phyloP scores from a whole-genome alignment of 2,113 vertebrate genomes.

The Anguilla rostrata region DNA sequence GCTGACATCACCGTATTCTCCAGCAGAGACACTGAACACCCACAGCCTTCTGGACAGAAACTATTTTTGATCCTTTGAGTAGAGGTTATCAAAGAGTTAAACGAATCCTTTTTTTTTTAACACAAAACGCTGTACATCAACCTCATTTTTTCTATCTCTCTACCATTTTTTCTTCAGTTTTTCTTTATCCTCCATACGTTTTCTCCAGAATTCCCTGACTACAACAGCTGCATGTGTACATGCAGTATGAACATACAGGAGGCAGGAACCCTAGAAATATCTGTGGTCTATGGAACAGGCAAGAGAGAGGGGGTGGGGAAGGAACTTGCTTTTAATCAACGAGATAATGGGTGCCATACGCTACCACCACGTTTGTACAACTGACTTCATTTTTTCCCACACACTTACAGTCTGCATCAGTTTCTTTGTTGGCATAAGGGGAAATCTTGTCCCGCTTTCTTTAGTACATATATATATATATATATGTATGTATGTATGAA shows the following conservation, averaged over 20 bases:
- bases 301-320: slow-evolving; percentile 46
- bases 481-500: slow-evolving; percentile 45
- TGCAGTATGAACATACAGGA: slow-evolving; percentile 61
- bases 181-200: slow-evolving; percentile 54
- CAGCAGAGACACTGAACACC: slow-evolving; percentile 49
- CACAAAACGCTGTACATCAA: slow-evolving; percentile 20
- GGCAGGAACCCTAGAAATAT: slow-evolving; percentile 69
- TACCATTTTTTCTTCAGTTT: slow-evolving; percentile 44
- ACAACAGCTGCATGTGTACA: slow-evolving; percentile 63
- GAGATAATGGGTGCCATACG: slow-evolving; percentile 77
- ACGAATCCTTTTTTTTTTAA: slow-evolving; percentile 31
- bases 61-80: slow-evolving; percentile 48
- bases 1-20: slow-evolving; percentile 30
- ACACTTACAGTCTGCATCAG: slow-evolving; percentile 28
- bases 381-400: slow-evolving; percentile 50
- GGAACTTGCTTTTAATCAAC: slow-evolving; percentile 81
- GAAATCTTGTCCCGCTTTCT: slow-evolving; percentile 44
- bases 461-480: slow-evolving; percentile 38
- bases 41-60: slow-evolving; percentile 55
- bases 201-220: slow-evolving; percentile 66
- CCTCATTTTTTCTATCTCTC: slow-evolving; percentile 44
- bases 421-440: slow-evolving; percentile 41
- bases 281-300: slow-evolving; percentile 77
- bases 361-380: slow-evolving; percentile 37
- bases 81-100: slow-evolving; percentile 48